These are phyloP conservation scores for Manis javanica DNA, from an alignment of 2,797 vertebrate genomes.

Conservation along the genomic window DNA sequence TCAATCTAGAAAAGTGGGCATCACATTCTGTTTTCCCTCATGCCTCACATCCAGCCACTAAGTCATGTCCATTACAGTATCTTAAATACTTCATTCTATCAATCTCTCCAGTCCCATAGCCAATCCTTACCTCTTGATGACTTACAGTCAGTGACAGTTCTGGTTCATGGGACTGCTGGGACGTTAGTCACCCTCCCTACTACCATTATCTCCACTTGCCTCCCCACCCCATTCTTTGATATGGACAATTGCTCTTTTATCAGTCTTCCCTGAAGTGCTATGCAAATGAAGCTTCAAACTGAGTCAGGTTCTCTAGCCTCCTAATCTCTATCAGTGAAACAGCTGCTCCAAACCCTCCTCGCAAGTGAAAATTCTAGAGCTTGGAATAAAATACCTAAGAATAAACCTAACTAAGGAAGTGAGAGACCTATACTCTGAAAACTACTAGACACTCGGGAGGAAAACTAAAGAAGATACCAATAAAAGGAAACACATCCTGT, in stretches of 20 bases:
- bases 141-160: not conserved
- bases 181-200: not conserved
- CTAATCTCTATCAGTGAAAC: not conserved
- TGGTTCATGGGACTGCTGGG: not conserved
- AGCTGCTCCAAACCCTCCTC: not conserved
- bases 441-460: no score
- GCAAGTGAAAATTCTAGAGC: not conserved
- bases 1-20: not conserved
- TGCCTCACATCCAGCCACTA: not conserved
- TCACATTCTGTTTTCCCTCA: not conserved
- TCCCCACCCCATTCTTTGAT: not conserved
- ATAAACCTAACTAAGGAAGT: no score
- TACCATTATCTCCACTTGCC: not conserved
- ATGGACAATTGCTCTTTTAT: not conserved
- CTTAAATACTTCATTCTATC: not conserved
- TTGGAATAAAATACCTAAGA: not conserved
- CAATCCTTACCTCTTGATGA: not conserved
- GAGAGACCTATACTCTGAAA: no score
- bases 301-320: not conserved
- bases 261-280: not conserved
- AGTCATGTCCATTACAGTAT: not conserved
- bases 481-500: no score
- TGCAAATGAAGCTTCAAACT: slow-evolving; percentile 28
- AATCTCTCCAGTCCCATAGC: not conserved
- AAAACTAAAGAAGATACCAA: no score